Evolutionary conservation across 2,888 invertebrate species (phyloP).

Genomic region (Terebella lapidaria): DNA sequence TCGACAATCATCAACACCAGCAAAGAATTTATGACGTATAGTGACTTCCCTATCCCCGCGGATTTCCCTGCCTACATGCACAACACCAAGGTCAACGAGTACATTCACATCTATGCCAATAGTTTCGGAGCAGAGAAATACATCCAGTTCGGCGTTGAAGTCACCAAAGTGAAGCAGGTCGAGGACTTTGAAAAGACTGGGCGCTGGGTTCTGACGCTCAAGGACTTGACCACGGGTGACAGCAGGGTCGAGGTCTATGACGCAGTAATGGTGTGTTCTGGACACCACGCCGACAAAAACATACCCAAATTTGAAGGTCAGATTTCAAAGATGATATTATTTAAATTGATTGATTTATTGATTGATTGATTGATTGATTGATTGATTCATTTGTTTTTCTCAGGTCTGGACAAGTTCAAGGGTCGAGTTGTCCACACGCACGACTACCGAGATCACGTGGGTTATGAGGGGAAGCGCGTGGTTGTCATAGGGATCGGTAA

Average conservation of each 20-base stretch:
- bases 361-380: no score
- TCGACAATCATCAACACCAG: slow-evolving; percentile 48
- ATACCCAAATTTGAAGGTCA: slow-evolving; percentile 27
- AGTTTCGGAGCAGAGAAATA: slow-evolving; percentile 37
- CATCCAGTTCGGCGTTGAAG: slow-evolving; percentile 40
- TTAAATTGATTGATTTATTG: no score
- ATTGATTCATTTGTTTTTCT: no score
- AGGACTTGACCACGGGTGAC: slow-evolving; percentile 30
- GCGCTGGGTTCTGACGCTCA: slow-evolving; percentile 38
- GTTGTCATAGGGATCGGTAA: slow-evolving; percentile 57
- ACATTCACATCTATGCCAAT: slow-evolving; percentile 44
- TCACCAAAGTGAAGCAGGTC: slow-evolving; percentile 4
- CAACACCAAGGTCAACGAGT: slow-evolving; percentile 48
- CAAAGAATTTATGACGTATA: slow-evolving; percentile 51
- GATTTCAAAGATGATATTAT: no score
- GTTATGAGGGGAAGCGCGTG: slow-evolving; percentile 46
- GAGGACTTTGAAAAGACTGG: slow-evolving; percentile 39
- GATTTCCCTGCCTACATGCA: slow-evolving; percentile 55
- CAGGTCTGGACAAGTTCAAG: slow-evolving; percentile 7
- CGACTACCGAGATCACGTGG: slow-evolving; percentile 49
- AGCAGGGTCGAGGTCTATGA: slow-evolving; percentile 33
- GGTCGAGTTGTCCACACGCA: slow-evolving; percentile 5
- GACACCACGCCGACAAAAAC: slow-evolving; percentile 32
- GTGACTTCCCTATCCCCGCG: slow-evolving; percentile 55
- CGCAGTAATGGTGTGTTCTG: slow-evolving; percentile 42